Evolutionary conservation across 2,113 vertebrate species (phyloP), one percentile per base, ranked within the genome.

Genomic region (Caranx ignobilis): DNA sequence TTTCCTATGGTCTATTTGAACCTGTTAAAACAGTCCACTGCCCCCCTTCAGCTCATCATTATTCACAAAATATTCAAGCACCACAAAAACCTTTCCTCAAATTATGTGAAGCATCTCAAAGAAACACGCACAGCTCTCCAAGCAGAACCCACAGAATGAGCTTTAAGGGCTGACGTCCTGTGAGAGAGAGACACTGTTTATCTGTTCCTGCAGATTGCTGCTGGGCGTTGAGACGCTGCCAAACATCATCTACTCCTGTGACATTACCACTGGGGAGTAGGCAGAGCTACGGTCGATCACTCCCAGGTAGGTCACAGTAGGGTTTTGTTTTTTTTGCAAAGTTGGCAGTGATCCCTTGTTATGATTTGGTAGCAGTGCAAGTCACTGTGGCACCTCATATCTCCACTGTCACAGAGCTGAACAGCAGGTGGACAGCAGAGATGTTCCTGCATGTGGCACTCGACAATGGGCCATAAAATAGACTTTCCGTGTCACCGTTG

Each of bases 171-270:
- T 9, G 16, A 63, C 12, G 34, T 48, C 54, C 35, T 64, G 56
- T 6, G 41, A 69, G 8, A 78, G 8, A 78, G 41, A 69, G 11
- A 84, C 69, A 84, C 55, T 55, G 19, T 37, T 73, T 26, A 34
- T 61, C 69, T 88, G 79, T 85, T 79, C 50, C 31, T 37, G 19
- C n/a, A 45, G 69, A 70, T 50, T 34, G 62, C 48, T 73, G 76
- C 5, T 39, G 74, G 79, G 31, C 32, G 50, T 21, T 26, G 19
- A 39, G 11, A 64, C 69, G 19, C 37, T 13, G 50, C 32, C 34
- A 39, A 71, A 76, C 50, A 71, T 71, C 70, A 63, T 34, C 39
- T 3, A 13, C 61, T 75, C 61, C 71, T 54, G 82, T 65, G 75
- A 72, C 67, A 69, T 70, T 32, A 65, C 62, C 62, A 55, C 68